Conservation (phyloP, 2,797 vertebrate species). For the Sternarchorhynchus goeldii region DNA sequence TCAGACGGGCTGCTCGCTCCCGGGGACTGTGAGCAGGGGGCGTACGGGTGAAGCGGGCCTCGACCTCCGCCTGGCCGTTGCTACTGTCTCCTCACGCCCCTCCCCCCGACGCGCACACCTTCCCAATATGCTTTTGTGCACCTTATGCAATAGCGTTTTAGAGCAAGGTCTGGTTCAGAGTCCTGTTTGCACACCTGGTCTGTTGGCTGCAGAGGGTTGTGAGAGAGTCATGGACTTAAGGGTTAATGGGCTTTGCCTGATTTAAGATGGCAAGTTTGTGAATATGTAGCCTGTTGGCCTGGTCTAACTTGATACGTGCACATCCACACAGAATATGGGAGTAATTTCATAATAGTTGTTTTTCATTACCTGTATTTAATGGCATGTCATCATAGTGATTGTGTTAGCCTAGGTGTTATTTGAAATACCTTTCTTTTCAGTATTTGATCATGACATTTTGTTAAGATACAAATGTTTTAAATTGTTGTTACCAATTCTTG, state of each 20-base stretch:
- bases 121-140: neutral
- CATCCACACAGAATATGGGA: neutral
- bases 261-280: neutral
- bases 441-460: too few species aligned
- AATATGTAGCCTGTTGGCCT: neutral
- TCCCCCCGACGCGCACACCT: too few species aligned
- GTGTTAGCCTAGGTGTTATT: too few species aligned
- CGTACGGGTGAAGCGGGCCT: neutral
- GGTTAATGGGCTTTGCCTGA: neutral
- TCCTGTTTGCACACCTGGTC: slow-evolving; percentile 38
- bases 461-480: neutral
- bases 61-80: neutral
- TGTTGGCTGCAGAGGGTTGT: slow-evolving; percentile 2
- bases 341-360: neutral
- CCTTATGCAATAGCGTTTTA: slow-evolving; percentile 11
- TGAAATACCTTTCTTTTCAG: too few species aligned
- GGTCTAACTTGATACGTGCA: neutral
- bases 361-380: neutral
- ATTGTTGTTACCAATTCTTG: neutral
- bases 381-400: neutral
- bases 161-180: slow-evolving; percentile 16
- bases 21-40: neutral
- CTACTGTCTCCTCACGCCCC: neutral
- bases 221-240: neutral
- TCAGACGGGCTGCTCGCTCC: neutral